A percentile compares a stretch with the other conserved stretches of the same genome.
These are phyloP conservation scores for Poeciliopsis retropinna DNA, from an alignment of 2,113 vertebrate genomes.

Conservation along the genomic window DNA sequence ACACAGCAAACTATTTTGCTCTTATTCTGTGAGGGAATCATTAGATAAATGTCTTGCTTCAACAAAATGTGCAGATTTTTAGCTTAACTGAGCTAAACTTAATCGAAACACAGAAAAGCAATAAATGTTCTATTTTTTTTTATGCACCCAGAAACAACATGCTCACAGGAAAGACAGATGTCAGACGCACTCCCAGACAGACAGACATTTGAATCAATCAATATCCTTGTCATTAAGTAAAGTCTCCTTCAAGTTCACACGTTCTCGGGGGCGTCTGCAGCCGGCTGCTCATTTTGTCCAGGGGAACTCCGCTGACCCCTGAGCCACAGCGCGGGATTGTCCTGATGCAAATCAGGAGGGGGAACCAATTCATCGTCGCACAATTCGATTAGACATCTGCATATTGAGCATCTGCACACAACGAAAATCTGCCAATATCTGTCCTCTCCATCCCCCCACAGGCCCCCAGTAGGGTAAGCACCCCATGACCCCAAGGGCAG, in stretches of 20 bases:
- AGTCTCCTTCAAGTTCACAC: slow-evolving; percentile 82
- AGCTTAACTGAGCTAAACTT: not conserved
- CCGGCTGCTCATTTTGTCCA: slow-evolving; percentile 77
- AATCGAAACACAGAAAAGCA: not conserved
- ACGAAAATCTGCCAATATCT: slow-evolving; percentile 75
- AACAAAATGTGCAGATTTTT: not conserved
- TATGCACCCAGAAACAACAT: slow-evolving; percentile 27
- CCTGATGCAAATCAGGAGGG: slow-evolving; percentile 77
- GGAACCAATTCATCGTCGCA: slow-evolving; percentile 74
- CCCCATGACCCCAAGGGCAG: slow-evolving; percentile 67
- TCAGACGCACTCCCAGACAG: slow-evolving; percentile 64
- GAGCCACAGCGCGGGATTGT: slow-evolving; percentile 74
- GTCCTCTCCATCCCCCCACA: slow-evolving; percentile 42
- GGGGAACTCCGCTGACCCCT: slow-evolving; percentile 74
- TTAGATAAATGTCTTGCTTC: not conserved
- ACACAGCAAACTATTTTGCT: not conserved
- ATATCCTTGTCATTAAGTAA: slow-evolving; percentile 70
- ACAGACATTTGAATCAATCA: slow-evolving; percentile 75
- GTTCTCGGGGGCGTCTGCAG: slow-evolving; percentile 71
- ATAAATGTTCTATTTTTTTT: slow-evolving; percentile 20
- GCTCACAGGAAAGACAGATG: slow-evolving; percentile 61
- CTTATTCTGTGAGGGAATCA: too few relatives aligned
- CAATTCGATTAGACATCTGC: slow-evolving; percentile 84
- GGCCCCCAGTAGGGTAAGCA: slow-evolving; percentile 58
- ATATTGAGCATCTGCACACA: slow-evolving; percentile 84